A percentile compares a stretch with the other conserved stretches of the same genome.
These are phyloP conservation scores for Sabellastarte sp. DNA, from an alignment of 2,888 invertebrate genomes.

Conservation along the genomic window DNA sequence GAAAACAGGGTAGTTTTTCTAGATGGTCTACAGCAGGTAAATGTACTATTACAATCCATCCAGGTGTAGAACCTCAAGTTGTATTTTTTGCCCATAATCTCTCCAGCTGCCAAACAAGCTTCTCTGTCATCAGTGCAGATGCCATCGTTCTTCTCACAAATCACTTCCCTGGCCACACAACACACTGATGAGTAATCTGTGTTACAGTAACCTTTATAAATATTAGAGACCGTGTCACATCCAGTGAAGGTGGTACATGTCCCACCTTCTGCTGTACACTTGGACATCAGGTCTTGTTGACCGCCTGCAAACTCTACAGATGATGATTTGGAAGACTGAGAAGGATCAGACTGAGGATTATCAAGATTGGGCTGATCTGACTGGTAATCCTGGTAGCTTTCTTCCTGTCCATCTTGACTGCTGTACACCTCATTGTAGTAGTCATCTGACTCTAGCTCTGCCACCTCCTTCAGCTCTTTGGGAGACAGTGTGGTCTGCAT, in stretches of 20 bases:
- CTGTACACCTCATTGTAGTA: no score
- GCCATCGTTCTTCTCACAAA: background rate
- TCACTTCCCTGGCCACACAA: background rate
- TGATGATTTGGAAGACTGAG: no score
- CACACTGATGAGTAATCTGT: conserved; percentile 4
- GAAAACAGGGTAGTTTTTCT: background rate
- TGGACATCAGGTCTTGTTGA: background rate
- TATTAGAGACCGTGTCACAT: background rate
- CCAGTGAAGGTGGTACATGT: background rate
- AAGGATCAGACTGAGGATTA: no score
- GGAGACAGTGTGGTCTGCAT: no score
- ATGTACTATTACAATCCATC: background rate
- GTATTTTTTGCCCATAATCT: conserved; percentile 1
- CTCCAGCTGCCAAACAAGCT: conserved; percentile 1
- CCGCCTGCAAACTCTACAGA: no score
- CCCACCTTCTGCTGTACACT: background rate
- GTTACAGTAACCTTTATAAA: background rate
- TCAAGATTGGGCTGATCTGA: no score
- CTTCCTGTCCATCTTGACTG: no score
- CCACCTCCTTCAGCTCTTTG: no score
- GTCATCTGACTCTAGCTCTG: no score
- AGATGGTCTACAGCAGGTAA: background rate
- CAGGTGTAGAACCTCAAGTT: background rate
- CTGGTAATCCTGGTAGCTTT: no score
- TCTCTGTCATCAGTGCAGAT: conserved; percentile 1